Conservation (phyloP, 2,113 vertebrate genomes). For the Notothenia coriiceps region DNA sequence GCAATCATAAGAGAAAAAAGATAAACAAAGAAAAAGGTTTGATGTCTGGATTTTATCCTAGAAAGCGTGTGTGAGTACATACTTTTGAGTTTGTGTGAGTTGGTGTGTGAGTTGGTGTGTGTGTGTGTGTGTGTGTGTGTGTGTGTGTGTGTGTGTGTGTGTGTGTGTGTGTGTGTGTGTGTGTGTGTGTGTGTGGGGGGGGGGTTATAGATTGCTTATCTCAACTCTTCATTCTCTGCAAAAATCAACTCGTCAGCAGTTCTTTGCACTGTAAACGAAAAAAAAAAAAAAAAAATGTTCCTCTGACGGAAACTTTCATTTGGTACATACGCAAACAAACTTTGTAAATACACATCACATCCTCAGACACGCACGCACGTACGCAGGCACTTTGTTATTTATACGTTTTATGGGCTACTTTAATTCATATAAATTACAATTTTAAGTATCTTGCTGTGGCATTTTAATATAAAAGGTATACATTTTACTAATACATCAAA, state of each 20-base stretch:
- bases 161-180: not conserved
- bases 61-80: not conserved
- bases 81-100: not conserved
- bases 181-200: not conserved
- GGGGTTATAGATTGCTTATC: slow-evolving; percentile 23
- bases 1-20: not conserved
- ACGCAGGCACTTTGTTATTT: slow-evolving; percentile 1
- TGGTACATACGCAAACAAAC: slow-evolving; percentile 47
- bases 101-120: not conserved
- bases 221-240: slow-evolving; percentile 15
- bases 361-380: slow-evolving; percentile 22
- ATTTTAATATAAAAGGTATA: not conserved
- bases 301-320: slow-evolving; percentile 74
- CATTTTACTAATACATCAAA: not conserved
- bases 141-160: too few species aligned
- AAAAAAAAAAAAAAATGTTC: slow-evolving; percentile 77
- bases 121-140: too few species aligned
- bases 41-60: not conserved
- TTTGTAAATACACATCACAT: slow-evolving; percentile 36
- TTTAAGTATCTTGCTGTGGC: not conserved
- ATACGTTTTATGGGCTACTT: not conserved
- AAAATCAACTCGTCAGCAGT: slow-evolving; percentile 74
- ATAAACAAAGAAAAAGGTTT: not conserved
- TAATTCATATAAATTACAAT: not conserved
- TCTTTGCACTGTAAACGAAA: slow-evolving; percentile 72